A percentile compares a stretch with the other conserved stretches of the same genome.
Conservation (phyloP, 2,113 vertebrate genomes). For the Rhinopithecus roxellana region DNA sequence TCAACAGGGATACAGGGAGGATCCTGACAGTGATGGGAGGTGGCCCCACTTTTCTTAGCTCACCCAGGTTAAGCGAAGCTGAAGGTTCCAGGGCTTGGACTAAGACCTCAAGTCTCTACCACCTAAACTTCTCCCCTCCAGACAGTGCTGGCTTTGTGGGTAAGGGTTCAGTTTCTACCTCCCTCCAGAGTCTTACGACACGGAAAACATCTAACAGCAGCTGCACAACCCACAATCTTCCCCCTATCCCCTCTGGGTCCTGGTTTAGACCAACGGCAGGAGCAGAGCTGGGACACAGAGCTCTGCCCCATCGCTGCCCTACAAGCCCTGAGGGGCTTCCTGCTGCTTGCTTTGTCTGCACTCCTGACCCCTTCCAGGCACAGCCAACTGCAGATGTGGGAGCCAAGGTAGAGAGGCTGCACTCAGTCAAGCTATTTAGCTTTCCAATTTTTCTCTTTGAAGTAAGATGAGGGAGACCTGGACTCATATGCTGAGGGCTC, state of each 20-base stretch:
- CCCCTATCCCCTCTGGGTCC: not conserved
- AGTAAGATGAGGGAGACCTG: not conserved
- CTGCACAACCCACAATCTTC: fast-evolving
- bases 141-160: not conserved
- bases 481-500: not conserved
- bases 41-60: not conserved
- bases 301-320: fast-evolving
- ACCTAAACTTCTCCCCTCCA: no score
- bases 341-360: not conserved
- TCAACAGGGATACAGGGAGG: not conserved
- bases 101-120: not conserved
- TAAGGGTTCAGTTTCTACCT: not conserved
- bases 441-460: not conserved
- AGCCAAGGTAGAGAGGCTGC: not conserved
- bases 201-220: not conserved
- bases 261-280: not conserved
- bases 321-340: fast-evolving
- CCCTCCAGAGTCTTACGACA: not conserved
- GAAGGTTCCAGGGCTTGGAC: not conserved
- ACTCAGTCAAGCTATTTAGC: not conserved
- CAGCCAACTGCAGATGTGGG: not conserved
- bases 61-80: not conserved
- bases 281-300: not conserved
- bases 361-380: not conserved
- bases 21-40: fast-evolving